phyloP scores from a whole-genome alignment of 2,797 vertebrate genomes.

The Chromis chromis region DNA sequence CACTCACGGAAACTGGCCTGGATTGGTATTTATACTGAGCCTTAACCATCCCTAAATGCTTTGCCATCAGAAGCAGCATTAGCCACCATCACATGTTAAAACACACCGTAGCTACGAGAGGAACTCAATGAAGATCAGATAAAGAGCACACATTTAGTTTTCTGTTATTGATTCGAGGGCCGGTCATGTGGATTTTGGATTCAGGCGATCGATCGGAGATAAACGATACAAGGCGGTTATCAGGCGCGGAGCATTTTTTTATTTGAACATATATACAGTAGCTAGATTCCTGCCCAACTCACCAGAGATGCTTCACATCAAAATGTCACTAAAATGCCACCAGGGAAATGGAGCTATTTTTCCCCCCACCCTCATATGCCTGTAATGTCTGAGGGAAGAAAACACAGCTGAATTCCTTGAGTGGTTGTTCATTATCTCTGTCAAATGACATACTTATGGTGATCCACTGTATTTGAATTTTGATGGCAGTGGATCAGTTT shows the following conservation, averaged over 20 bases:
- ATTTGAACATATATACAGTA: constrained; percentile 68
- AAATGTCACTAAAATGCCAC: constrained; percentile 89
- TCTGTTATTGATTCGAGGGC: constrained; percentile 62
- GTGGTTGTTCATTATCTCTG: constrained; percentile 80
- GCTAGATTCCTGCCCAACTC: constrained; percentile 71
- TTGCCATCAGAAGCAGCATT: constrained; percentile 22
- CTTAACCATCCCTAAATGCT: constrained; percentile 32
- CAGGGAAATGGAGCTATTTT: constrained; percentile 79
- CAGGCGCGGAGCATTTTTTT: constrained; percentile 47
- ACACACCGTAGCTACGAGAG: constrained; percentile 45
- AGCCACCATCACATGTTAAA: constrained; percentile 17
- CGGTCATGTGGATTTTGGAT: constrained; percentile 64
- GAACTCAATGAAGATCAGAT: constrained; percentile 52
- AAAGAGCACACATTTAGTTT: constrained; percentile 70
- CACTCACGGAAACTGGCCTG: constrained; percentile 47
- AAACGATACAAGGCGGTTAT: constrained; percentile 70
- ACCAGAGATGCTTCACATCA: constrained; percentile 79
- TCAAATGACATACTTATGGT: constrained; percentile 67
- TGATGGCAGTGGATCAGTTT: constrained; percentile 38
- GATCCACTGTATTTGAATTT: constrained; percentile 58
- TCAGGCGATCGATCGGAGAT: constrained; percentile 67
- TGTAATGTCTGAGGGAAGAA: constrained; percentile 71
- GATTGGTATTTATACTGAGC: constrained; percentile 50
- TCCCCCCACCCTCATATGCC: constrained; percentile 44
- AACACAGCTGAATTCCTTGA: constrained; percentile 65